A percentile compares a stretch with the other conserved stretches of the same genome.
These are phyloP conservation scores for Zygaena filipendulae DNA, from an alignment of 2,888 invertebrate genomes.

Conservation along the genomic window DNA sequence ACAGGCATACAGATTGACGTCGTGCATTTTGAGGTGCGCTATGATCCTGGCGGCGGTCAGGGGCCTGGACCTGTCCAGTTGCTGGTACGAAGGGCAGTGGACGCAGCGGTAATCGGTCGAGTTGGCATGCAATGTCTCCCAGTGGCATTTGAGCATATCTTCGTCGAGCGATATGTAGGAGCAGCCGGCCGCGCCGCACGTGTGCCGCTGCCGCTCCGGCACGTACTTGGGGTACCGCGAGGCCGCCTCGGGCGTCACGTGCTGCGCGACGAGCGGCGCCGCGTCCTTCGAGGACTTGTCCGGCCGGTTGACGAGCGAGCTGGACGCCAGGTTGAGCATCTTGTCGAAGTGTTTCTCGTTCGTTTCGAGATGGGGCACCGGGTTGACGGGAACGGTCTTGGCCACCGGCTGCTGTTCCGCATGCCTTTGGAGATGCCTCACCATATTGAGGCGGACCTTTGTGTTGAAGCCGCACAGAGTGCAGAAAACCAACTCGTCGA, in stretches of 20 bases:
- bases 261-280: constrained; percentile 11
- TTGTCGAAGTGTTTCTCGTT: constrained; percentile 86
- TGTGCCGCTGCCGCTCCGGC: constrained; percentile 68
- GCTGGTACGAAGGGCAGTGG: constrained; percentile 73
- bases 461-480: constrained; percentile 75
- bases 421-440: constrained; percentile 76
- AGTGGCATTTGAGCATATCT: constrained; percentile 76
- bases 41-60: constrained; percentile 72
- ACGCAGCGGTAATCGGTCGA: constrained; percentile 72
- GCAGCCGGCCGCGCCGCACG: constrained; percentile 78
- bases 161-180: constrained; percentile 78
- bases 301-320: constrained; percentile 47
- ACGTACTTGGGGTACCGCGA: constrained; percentile 57
- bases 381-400: constrained; percentile 79
- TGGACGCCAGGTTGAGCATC: constrained; percentile 86
- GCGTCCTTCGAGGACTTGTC: constrained; percentile 24
- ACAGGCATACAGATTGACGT: constrained; percentile 77
- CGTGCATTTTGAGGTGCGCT: constrained; percentile 81
- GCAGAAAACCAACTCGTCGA: constrained; percentile 71
- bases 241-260: constrained; percentile 26
- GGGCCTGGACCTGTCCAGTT: constrained; percentile 46
- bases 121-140: constrained; percentile 76
- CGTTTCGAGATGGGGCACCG: constrained; percentile 81
- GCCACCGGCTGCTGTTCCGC: constrained; percentile 72
- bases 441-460: constrained; percentile 77